phyloP scores from a whole-genome alignment of 2,113 vertebrate species.

The Struthio camelus region DNA sequence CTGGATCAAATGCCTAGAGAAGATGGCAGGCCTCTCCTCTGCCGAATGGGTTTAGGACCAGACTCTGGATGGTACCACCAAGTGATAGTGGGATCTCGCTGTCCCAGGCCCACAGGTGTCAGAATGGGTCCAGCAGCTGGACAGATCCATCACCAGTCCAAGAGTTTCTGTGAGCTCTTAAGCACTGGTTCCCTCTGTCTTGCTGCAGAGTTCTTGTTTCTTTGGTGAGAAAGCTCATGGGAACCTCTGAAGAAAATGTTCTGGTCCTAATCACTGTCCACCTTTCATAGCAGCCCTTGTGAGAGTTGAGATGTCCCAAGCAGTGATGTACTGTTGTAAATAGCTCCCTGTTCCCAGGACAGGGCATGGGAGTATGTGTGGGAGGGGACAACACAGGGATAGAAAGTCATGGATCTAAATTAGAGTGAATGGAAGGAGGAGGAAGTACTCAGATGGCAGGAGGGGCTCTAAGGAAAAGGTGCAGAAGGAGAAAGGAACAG shows the following conservation, averaged over 20 bases:
- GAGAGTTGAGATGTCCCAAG: not conserved
- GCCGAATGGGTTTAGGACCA: not conserved
- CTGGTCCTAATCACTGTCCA: not conserved
- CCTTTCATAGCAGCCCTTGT: not conserved
- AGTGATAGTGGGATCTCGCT: not conserved
- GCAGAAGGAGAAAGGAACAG: not conserved
- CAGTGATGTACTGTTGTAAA: not conserved
- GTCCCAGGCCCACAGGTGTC: rapidly evolving
- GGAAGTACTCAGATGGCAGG: not conserved
- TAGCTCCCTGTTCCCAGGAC: not conserved
- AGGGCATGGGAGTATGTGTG: not conserved
- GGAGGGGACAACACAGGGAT: not conserved
- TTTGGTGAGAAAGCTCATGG: not conserved
- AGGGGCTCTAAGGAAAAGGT: not conserved
- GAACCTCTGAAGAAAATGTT: not conserved
- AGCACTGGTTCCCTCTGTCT: not conserved
- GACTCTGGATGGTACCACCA: not conserved
- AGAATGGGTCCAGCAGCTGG: not conserved
- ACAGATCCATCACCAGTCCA: not conserved
- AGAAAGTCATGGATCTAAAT: not conserved
- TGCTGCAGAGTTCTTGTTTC: not conserved
- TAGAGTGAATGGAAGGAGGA: not conserved
- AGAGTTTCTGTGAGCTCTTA: not conserved
- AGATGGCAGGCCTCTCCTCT: not conserved
- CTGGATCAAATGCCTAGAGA: not conserved